Base-by-base conservation (phyloP, 1,140 invertebrate species). In the Cryptotermes secundus region DNA sequence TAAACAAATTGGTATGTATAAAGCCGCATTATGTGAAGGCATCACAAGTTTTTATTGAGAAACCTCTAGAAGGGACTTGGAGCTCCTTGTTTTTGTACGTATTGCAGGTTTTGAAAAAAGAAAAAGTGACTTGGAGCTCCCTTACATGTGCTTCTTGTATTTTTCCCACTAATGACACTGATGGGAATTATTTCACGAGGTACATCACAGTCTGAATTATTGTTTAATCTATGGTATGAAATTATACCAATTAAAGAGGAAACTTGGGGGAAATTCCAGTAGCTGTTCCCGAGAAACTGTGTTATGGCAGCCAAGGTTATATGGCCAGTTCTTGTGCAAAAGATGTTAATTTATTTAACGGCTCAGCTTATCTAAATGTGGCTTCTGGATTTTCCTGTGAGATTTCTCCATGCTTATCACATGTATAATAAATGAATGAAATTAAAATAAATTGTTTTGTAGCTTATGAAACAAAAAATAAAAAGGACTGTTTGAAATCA, bases 391-490 rank as follows among this genome's bases (percentile, higher is more conserved):
- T 72, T 72, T n/a, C n/a, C 59, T 31, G 14, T 72, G 4, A 72
- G 59, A 72, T 72, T 72, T 72, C 59, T 31, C n/a, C n/a, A 72
- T 72, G 59, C 16, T n/a, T 72, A 72, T 72, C 59, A 72, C 59
- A 72, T 72, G 59, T 72, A 72, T 72, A n/a, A 31, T 72, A 72
- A 72, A 59, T 59, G 1, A 59, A 59, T 59, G 53, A 59, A 59
- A 59, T 59, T 19, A 59, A 59, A 22, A 59, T 59, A 72, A 72
- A 72, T 72, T 31, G 59, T 72, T 72, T 72, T 72, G 59, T 72
- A 72, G 59, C 59, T 72, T 72, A 72, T 72, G 31, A 72, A 59
- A 59, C 53, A 59, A 65, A 65, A n/a, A 72, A 72, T n/a, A 72
- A 72, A 72, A 59, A 59, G 24, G 59, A 72, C 59, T 72, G 59